Evolutionary conservation across 1,140 invertebrate genomes (phyloP).

Genomic region (Macrocentrus cingulum): DNA sequence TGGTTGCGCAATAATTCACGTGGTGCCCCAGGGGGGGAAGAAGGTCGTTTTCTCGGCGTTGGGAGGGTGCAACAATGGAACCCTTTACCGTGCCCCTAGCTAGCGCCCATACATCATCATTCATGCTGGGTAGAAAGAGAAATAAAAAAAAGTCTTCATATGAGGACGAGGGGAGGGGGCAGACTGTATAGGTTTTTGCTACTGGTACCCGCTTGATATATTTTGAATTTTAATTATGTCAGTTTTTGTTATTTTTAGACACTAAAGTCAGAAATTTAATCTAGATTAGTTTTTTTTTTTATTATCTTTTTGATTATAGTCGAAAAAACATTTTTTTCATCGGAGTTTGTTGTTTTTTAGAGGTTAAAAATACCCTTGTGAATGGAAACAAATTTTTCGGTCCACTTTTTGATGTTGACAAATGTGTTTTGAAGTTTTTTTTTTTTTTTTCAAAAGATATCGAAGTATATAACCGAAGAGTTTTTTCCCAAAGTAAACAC

Average conservation of each 20-base stretch:
- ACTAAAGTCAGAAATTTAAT: not conserved
- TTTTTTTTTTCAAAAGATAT: too few relatives aligned
- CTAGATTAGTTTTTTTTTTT: not conserved
- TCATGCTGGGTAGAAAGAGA: constrained; percentile 41
- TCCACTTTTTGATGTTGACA: too few relatives aligned
- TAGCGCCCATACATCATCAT: constrained; percentile 58
- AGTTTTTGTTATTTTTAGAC: not conserved
- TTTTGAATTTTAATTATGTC: constrained; percentile 9
- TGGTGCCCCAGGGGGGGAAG: constrained; percentile 27
- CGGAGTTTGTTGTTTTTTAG: too few relatives aligned
- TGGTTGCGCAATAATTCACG: constrained; percentile 49
- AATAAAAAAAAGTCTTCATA: constrained; percentile 3
- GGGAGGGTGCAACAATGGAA: constrained; percentile 47
- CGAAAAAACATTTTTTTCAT: too few relatives aligned
- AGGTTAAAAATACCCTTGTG: too few relatives aligned
- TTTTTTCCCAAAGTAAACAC: constrained; percentile 29
- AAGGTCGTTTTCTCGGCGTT: constrained; percentile 11
- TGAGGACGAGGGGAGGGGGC: not conserved
- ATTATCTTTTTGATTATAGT: too few relatives aligned
- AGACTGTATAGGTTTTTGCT: not conserved
- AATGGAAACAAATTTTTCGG: too few relatives aligned
- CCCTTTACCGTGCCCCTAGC: constrained; percentile 57
- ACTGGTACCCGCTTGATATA: constrained; percentile 8
- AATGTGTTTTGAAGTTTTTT: too few relatives aligned
- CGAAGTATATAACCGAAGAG: not conserved